Base-by-base conservation (phyloP, 2,888 invertebrate genomes). In the Cepaea hortensis region DNA sequence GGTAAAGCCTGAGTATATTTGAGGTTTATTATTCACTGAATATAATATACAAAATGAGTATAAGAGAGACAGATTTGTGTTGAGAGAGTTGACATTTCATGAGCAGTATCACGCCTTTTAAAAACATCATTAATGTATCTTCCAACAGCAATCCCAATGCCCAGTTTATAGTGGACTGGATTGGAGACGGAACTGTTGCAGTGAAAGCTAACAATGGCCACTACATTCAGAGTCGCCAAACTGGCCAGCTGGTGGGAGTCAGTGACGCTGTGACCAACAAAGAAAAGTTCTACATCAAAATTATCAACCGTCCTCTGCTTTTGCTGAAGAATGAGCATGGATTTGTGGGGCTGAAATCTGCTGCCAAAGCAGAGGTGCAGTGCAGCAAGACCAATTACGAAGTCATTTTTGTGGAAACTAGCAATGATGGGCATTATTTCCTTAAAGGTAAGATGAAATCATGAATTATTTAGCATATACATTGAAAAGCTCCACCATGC, bases 341-440 rank as follows among this genome's bases (percentile, higher is more conserved):
- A 75, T 98, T 98, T 95, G 98, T 99, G 87, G 98, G 98, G 0
- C 97, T 97, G 92, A 98, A 98, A 95, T 96, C 96, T 84, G 95
- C 96, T 0, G 96, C 91, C 3, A 97, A 97, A 94, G 95, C 98
- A 91, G 98, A 98, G 95, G 91, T 90, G 81, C 90, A 91, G 79
- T 98, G 98, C 96, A 98, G 98, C 95, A 98, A 98, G 95, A 97
- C 98, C 88, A 97, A 96, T 91, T 98, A 98, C 94, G 98, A 98
- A 95, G 97, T 98, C 87, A 98, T 98, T 91, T 96, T 97, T 94
- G 97, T 98, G 87, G 97, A 98, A 94, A 97, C 97, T 84, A 87
- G 86, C 1, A 97, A 97, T 88, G 97, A 97, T 93, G 98, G 98
- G 55, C 95, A 97, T 87, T 98, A 98, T 85, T 96, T 97, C 94